Base-by-base conservation (phyloP, 2,797 vertebrate species). In the Sphenodon punctatus region DNA sequence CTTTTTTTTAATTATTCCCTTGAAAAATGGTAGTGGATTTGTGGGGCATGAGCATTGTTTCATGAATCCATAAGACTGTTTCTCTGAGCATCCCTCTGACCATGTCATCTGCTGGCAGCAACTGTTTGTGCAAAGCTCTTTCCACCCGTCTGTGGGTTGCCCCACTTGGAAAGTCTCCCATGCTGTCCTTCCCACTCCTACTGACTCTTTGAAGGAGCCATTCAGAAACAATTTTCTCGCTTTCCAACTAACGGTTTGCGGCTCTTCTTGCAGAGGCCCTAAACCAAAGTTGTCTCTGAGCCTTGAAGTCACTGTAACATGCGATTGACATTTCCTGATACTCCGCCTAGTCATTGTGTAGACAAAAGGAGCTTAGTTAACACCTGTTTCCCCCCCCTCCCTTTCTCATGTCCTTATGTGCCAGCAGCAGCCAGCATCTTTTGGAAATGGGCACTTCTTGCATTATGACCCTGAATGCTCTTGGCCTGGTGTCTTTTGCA, bases 321-420 rank as follows among this genome's bases (percentile, higher is more conserved):
- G 13, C 51, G 74, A 55, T 27, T 83, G 16, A 14, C 4, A 10
- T 30, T 85, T 81, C 65, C 19, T 70, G 22, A 22, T 2, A 0
- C 25, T 66, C 4, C 7, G 8, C 74, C 12, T 22, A 36, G 46
- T 81, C 10, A 25, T n/a, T 71, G 23, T n/a, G n/a, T n/a, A n/a
- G n/a, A n/a, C n/a, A n/a, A n/a, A n/a, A n/a, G n/a, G n/a, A n/a
- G n/a, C n/a, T n/a, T n/a, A n/a, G n/a, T n/a, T n/a, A n/a, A n/a
- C n/a, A n/a, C n/a, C n/a, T n/a, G n/a, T n/a, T n/a, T n/a, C n/a
- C n/a, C n/a, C n/a, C n/a, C n/a, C n/a, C n/a, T n/a, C 5, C 27
- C 3, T 61, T 30, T 74, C 14, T 8, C 70, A 46, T 23, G 12
- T 14, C 27, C 70, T 38, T 0, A 1, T 61, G 17, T 0, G 0